Base-by-base conservation (phyloP, 1,140 invertebrate genomes). In the Druon quercuslanigerum region DNA sequence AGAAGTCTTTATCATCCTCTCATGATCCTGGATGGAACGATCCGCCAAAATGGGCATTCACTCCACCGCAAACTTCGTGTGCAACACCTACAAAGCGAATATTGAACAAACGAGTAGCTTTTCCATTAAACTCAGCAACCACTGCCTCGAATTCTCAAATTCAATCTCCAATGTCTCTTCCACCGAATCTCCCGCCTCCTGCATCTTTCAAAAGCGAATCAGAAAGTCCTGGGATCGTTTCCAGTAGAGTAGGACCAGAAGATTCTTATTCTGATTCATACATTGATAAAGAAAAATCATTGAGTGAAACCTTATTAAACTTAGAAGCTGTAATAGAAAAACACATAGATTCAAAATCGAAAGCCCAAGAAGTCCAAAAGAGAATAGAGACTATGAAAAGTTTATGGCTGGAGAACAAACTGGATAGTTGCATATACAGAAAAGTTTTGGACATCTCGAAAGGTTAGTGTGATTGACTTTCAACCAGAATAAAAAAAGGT, bases 11-110 rank as follows among this genome's bases (percentile, higher is more conserved):
- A 33, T 80, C 83, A 50, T 81, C 89, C 12, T 79, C 74, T 56
- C 87, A 91, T 52, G 90, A 92, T 79, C 83, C 91, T 7, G 92
- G 92, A 13, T 92, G 92, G 92, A 92, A 92, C 72, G 92, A 92
- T 86, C 92, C 92, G 19, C 92, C 92, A 72, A 88, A 89, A 74
- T 91, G 91, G 87, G 87, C 86, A n/a, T 85, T 84, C 19, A 77
- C 82, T 17, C 51, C 74, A 17, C 77, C 84, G 20, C 70, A 83
- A 50, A 79, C 75, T 73, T 50, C 79, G 2, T 17, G 71, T 54
- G 83, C 79, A 16, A 86, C 84, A 4, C 86, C 89, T 54, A 84
- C 79, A 6, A 91, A 87, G 74, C 85, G 87, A 75, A 25, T 89
- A 7, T 78, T 92, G 19, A 92, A 91, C 72, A 92, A 92, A 77